These are phyloP conservation scores for Chiloscyllium plagiosum DNA, from an alignment of 2,113 vertebrate genomes.

Conservation along the genomic window DNA sequence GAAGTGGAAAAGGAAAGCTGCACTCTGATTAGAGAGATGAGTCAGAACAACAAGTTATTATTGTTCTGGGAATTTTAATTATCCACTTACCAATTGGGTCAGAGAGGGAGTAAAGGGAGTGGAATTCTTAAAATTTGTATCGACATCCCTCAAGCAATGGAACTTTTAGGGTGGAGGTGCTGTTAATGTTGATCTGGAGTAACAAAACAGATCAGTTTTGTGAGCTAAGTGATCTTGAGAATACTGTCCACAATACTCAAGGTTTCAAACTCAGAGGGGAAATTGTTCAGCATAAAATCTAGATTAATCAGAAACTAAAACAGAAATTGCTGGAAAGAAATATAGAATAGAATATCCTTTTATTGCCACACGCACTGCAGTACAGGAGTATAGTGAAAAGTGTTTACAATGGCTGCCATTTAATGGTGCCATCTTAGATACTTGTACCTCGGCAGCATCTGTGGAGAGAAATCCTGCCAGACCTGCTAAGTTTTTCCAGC, in stretches of 20 bases:
- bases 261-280: no score
- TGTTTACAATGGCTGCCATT: no score
- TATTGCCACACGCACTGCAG: no score
- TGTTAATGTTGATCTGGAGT: not conserved
- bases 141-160: not conserved
- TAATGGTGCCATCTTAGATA: no score
- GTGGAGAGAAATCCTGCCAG: no score
- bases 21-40: not conserved
- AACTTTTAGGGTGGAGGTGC: not conserved
- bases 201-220: not conserved
- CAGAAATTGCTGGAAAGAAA: no score
- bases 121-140: not conserved
- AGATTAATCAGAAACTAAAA: not conserved
- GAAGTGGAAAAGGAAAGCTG: not conserved
- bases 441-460: no score
- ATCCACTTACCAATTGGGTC: not conserved
- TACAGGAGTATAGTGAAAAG: no score
- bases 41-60: not conserved
- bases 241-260: not conserved
- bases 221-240: not conserved
- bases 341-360: no score
- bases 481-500: no score
- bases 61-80: not conserved
- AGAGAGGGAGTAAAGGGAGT: not conserved
- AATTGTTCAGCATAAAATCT: not conserved